These are phyloP conservation scores for Lytechinus variegatus DNA, from an alignment of 35 echinoderm and acorn worm species.

Conservation along the genomic window DNA sequence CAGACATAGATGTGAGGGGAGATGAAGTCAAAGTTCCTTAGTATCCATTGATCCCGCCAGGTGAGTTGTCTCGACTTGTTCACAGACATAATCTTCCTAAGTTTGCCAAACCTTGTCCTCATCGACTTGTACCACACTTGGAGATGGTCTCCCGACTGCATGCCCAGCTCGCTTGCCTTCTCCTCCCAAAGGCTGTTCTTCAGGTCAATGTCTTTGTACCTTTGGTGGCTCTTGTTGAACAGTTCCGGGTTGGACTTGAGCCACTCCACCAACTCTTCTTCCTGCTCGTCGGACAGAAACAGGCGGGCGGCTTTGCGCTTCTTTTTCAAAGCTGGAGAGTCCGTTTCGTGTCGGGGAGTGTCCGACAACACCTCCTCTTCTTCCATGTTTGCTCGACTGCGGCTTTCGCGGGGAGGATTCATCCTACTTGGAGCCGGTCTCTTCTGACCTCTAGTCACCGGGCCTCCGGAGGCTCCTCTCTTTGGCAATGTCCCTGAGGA, in stretches of 20 bases:
- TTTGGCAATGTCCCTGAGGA: background rate
- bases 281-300: background rate
- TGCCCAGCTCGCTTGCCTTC: background rate
- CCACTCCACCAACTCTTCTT: background rate
- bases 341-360: background rate
- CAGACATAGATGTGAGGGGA: background rate
- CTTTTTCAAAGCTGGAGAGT: background rate
- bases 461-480: background rate
- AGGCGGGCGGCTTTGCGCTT: background rate
- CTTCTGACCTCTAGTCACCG: background rate
- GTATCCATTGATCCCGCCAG: constrained; percentile 2
- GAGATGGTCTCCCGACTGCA: background rate
- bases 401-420: background rate
- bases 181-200: background rate
- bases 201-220: background rate
- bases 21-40: background rate
- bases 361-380: background rate
- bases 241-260: background rate
- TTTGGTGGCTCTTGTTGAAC: background rate
- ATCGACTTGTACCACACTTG: constrained; percentile 7
- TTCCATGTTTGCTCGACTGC: background rate
- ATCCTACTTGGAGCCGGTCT: background rate
- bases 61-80: background rate
- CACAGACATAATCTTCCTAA: background rate
- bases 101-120: constrained; percentile 27